Conservation (phyloP, 2,797 vertebrate genomes). For the Sebastes matsubarae region DNA sequence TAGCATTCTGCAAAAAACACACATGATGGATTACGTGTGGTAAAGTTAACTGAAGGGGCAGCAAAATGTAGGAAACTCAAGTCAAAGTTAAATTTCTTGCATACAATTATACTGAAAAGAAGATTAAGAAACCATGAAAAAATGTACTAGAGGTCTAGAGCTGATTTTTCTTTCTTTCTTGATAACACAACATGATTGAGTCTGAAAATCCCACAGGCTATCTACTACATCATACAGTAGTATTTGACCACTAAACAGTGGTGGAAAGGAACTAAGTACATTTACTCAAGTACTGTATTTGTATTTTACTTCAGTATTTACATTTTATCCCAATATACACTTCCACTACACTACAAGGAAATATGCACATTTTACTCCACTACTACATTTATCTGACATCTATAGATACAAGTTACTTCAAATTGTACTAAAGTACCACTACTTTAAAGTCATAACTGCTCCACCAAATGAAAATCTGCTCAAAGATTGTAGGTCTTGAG, state of each 20-base stretch:
- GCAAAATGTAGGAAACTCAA: fast-evolving
- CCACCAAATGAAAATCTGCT: no score
- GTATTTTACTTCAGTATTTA: neutral
- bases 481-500: no score
- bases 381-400: no score
- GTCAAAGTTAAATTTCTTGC: neutral
- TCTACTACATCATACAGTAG: neutral
- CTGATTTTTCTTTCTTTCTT: neutral
- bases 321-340: neutral
- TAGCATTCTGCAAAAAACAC: constrained; percentile 79
- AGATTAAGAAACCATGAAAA: no score
- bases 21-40: neutral
- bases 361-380: neutral
- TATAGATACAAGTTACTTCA: no score
- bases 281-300: neutral
- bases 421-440: fast-evolving
- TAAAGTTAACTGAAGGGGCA: neutral
- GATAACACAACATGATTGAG: neutral
- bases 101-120: neutral
- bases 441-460: no score
- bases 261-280: neutral
- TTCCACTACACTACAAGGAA: neutral
- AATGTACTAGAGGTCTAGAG: neutral
- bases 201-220: neutral
- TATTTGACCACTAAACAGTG: neutral